phyloP scores from a whole-genome alignment of 2,888 invertebrate species.

The Acanthoscelides obtectus region DNA sequence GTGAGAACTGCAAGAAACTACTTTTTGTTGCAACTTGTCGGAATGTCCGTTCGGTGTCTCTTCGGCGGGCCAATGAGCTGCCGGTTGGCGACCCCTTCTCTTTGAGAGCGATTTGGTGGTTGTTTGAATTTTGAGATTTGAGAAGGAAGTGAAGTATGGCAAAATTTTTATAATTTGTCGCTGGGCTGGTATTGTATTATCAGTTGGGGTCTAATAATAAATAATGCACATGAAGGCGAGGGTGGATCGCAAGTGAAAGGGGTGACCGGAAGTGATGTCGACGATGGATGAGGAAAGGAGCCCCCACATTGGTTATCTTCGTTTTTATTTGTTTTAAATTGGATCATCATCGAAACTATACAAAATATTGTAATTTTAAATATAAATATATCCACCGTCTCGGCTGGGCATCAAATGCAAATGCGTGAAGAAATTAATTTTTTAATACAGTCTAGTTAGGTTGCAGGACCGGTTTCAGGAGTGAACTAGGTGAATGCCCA shows the following conservation, averaged over 20 bases:
- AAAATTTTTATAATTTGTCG: not conserved
- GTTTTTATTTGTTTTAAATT: no score
- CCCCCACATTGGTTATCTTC: no score
- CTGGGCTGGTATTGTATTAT: not conserved
- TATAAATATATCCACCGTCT: no score
- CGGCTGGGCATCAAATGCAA: no score
- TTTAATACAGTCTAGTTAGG: no score
- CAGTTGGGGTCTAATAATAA: not conserved
- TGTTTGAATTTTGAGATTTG: not conserved
- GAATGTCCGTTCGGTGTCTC: slow-evolving; percentile 30
- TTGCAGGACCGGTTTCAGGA: no score
- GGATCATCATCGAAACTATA: no score
- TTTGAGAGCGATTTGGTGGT: not conserved
- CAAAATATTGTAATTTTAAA: no score
- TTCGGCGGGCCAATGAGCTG: slow-evolving; percentile 19
- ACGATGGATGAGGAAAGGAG: not conserved
- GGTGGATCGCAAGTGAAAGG: not conserved
- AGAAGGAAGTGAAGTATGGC: not conserved
- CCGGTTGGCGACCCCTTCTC: not conserved
- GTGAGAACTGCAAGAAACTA: slow-evolving; percentile 31
- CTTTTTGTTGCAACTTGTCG: slow-evolving; percentile 36
- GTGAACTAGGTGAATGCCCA: no score
- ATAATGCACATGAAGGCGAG: not conserved
- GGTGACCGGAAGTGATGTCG: not conserved
- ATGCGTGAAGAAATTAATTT: no score